Percentiles rank a stretch among this genome's conserved stretches.
These are phyloP conservation scores for Didymodactylos carnosus DNA, from an alignment of 2,888 invertebrate species.

Conservation along the genomic window DNA sequence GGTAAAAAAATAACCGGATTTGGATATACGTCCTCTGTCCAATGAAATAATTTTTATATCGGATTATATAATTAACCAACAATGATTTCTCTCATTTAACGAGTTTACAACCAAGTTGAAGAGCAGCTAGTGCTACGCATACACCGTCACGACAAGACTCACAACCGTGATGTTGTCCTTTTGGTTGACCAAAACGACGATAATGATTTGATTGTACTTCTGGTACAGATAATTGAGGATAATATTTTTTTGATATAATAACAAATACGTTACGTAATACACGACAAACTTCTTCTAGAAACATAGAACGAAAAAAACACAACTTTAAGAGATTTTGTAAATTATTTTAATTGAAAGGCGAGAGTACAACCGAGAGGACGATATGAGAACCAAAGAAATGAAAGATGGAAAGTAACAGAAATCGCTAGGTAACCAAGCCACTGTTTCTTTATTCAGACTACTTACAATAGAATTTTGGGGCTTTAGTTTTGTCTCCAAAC, in stretches of 20 bases:
- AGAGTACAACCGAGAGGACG: too few relatives aligned
- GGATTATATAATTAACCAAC: neutral
- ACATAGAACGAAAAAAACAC: too few relatives aligned
- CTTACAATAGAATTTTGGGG: too few relatives aligned
- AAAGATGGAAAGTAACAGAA: too few relatives aligned
- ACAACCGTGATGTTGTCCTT: neutral
- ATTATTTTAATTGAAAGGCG: too few relatives aligned
- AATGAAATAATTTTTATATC: too few relatives aligned
- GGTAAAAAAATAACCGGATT: neutral
- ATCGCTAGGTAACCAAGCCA: too few relatives aligned
- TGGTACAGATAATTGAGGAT: neutral
- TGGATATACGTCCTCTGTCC: too few relatives aligned
- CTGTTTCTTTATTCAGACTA: too few relatives aligned
- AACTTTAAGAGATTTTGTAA: too few relatives aligned
- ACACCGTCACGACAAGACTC: neutral
- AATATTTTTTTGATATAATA: neutral
- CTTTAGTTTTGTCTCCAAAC: too few relatives aligned
- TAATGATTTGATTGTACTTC: neutral
- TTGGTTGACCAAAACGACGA: neutral
- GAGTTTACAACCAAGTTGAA: neutral
- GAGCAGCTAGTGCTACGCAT: neutral
- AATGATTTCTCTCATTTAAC: neutral
- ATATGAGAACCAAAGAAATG: too few relatives aligned
- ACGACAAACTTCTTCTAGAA: neutral
- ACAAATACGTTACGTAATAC: neutral